A percentile compares a stretch with the other conserved stretches of the same genome.
Conservation (phyloP, 1,140 invertebrate species). For the Calephelis nemesis region DNA sequence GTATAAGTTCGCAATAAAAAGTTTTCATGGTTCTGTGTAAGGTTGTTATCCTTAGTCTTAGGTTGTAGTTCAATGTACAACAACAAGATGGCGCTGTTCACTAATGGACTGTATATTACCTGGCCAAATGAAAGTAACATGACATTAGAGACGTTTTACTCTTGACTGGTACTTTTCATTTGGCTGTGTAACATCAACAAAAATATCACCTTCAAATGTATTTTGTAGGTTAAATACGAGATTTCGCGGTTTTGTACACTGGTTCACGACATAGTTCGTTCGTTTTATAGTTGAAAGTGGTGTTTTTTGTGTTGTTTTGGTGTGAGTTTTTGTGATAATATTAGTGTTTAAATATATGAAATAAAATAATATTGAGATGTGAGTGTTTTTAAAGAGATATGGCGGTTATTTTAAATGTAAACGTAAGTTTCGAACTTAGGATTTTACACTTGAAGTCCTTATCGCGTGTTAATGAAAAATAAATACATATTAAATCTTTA, state of each 20-base stretch:
- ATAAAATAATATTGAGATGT: neutral
- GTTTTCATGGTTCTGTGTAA: no score
- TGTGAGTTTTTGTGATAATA: constrained; percentile 37
- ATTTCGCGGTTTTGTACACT: constrained; percentile 69
- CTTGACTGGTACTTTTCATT: constrained; percentile 29
- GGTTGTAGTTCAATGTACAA: constrained; percentile 17
- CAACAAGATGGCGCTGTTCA: constrained; percentile 55
- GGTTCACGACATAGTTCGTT: constrained; percentile 49
- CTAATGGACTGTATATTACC: constrained; percentile 45
- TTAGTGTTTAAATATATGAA: constrained; percentile 1
- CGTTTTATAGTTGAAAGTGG: constrained; percentile 37
- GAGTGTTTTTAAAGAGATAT: constrained; percentile 16
- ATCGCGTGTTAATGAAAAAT: neutral
- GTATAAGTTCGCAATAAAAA: no score
- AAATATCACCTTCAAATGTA: constrained; percentile 78
- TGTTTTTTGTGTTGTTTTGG: constrained; percentile 36
- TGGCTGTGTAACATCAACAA: constrained; percentile 71
- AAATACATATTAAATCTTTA: neutral
- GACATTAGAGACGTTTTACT: constrained; percentile 25
- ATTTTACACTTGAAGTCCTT: neutral
- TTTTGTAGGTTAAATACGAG: constrained; percentile 78
- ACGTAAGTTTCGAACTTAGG: constrained; percentile 6
- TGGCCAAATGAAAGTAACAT: constrained; percentile 49
- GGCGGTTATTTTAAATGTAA: constrained; percentile 22
- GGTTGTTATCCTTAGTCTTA: constrained; percentile 2